phyloP scores from a whole-genome alignment of 2,888 invertebrate genomes.

The Eilema depressum region DNA sequence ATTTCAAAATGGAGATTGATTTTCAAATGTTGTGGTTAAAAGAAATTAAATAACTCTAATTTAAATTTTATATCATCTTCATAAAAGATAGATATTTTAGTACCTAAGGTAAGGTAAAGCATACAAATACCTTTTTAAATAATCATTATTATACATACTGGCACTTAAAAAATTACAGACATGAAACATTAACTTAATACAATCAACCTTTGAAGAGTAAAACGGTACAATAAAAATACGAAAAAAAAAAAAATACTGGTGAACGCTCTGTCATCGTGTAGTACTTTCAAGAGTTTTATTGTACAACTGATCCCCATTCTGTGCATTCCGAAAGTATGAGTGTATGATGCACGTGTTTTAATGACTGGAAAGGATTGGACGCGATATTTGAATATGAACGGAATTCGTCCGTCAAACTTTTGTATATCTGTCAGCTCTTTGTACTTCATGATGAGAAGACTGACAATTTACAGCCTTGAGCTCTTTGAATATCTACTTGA shows the following conservation, averaged over 20 bases:
- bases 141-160: conserved; percentile 11
- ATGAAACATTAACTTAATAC: conserved; percentile 25
- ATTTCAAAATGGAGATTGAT: conserved; percentile 16
- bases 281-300: conserved; percentile 58
- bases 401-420: conserved; percentile 43
- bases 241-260: conserved; percentile 35
- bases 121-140: background rate
- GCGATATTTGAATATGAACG: conserved; percentile 63
- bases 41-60: too few relatives aligned
- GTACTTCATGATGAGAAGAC: conserved; percentile 26
- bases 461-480: conserved; percentile 21
- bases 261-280: conserved; percentile 49
- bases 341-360: conserved; percentile 67
- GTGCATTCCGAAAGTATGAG: conserved; percentile 74
- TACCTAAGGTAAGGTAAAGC: conserved; percentile 1
- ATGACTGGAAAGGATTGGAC: conserved; percentile 52
- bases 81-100: conserved; percentile 2
- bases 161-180: conserved; percentile 25
- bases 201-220: conserved; percentile 32
- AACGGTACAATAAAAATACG: conserved; percentile 45
- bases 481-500: too few relatives aligned
- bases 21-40: background rate
- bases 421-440: conserved; percentile 36
- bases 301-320: conserved; percentile 64
- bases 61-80: background rate